Evolutionary conservation across 2,888 invertebrate species (phyloP).

Genomic region (Uropetala carovei): DNA sequence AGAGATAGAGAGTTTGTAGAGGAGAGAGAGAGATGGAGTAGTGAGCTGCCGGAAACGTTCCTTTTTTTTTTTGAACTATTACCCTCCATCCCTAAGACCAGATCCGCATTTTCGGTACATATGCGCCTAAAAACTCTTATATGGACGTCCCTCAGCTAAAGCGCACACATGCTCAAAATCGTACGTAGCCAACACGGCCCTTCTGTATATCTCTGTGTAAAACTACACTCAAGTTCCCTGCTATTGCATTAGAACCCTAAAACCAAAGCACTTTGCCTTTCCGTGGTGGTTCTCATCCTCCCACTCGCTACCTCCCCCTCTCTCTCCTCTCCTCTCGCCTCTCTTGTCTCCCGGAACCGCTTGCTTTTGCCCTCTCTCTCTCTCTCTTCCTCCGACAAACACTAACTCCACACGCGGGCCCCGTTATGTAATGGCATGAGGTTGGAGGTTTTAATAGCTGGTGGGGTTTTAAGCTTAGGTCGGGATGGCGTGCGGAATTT

Average conservation of each 20-base stretch:
- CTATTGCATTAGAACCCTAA: conserved; percentile 32
- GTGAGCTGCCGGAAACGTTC: not conserved
- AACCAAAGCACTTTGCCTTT: conserved; percentile 29
- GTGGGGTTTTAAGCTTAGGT: not conserved
- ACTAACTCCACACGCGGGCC: not conserved
- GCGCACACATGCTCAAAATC: not conserved
- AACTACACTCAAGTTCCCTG: conserved; percentile 1
- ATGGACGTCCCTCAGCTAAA: not conserved
- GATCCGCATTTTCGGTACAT: not conserved
- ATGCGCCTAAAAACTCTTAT: not conserved
- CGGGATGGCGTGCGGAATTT: too few relatives aligned
- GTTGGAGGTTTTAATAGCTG: not conserved
- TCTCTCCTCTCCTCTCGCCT: not conserved
- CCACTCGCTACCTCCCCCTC: not conserved
- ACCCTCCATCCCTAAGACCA: not conserved
- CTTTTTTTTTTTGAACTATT: not conserved
- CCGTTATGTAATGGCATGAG: not conserved
- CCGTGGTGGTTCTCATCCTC: not conserved
- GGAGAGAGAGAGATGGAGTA: too few relatives aligned
- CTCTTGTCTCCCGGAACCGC: not conserved
- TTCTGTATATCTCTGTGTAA: not conserved
- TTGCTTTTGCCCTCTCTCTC: not conserved
- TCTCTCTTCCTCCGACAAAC: conserved; percentile 6
- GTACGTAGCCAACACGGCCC: conserved; percentile 5
- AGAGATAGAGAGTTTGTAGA: too few relatives aligned